A percentile compares a stretch with the other conserved stretches of the same genome.
phyloP scores from a whole-genome alignment of 2,888 invertebrate species.

The Macrophya annulata region DNA sequence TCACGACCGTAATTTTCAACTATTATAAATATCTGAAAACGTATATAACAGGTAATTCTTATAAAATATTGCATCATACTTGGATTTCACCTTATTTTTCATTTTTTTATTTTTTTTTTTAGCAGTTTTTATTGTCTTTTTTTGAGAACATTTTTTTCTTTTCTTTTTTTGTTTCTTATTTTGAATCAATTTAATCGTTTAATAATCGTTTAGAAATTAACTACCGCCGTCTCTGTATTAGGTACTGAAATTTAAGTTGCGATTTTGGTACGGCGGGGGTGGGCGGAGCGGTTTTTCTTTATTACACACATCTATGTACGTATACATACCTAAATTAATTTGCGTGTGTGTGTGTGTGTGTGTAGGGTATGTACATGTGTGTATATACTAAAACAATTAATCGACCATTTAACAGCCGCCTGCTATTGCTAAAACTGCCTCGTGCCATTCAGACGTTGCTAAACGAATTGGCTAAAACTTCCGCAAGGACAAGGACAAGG shows the following conservation, averaged over 20 bases:
- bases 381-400: neutral
- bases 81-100: neutral
- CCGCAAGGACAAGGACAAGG: constrained; percentile 44
- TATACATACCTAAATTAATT: neutral
- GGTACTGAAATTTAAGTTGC: neutral
- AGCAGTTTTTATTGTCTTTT: neutral
- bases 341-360: neutral
- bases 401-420: neutral
- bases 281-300: neutral
- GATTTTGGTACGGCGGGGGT: neutral
- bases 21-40: neutral
- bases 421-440: neutral
- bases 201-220: neutral
- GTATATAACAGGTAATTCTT: neutral
- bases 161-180: neutral
- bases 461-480: neutral
- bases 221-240: too few relatives aligned
- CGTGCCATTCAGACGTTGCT: constrained; percentile 18
- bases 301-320: neutral
- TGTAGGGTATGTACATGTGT: neutral
- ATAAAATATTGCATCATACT: neutral
- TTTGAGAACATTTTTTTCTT: too few relatives aligned
- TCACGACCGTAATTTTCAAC: neutral
- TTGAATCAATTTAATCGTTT: neutral
- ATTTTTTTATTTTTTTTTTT: too few relatives aligned